Evolutionary conservation across 2,888 invertebrate species (phyloP).

Genomic region (Pandemis heparana): DNA sequence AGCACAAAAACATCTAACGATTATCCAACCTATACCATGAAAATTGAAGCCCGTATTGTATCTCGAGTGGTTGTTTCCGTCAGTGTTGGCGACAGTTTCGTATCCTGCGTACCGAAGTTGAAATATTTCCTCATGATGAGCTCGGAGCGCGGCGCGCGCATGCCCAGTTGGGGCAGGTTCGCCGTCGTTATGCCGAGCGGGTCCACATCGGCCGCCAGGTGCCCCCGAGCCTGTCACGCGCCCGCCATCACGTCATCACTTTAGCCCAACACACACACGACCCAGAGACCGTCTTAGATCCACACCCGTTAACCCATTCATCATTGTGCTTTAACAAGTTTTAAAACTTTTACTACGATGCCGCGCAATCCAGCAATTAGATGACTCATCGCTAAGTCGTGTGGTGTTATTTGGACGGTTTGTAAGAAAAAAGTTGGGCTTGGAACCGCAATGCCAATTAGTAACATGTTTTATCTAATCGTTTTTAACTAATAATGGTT

Average conservation of each 20-base stretch:
- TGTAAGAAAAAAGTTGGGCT: constrained; percentile 47
- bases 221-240: constrained; percentile 93
- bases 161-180: constrained; percentile 85
- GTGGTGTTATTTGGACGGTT: constrained; percentile 56
- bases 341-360: background rate
- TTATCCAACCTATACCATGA: constrained; percentile 44
- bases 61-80: constrained; percentile 63
- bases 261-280: constrained; percentile 62
- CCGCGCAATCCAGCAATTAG: background rate
- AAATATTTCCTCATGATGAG: constrained; percentile 86
- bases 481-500: background rate
- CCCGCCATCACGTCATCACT: constrained; percentile 71
- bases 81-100: constrained; percentile 54
- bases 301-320: background rate
- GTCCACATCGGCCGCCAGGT: constrained; percentile 97
- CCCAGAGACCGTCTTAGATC: constrained; percentile 43
- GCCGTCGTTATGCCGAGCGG: constrained; percentile 95
- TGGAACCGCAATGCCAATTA: constrained; percentile 64
- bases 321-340: background rate
- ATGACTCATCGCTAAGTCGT: constrained; percentile 52
- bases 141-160: constrained; percentile 82
- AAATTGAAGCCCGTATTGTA: constrained; percentile 22
- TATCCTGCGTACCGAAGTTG: constrained; percentile 80
- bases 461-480: constrained; percentile 51
- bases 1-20: constrained; percentile 46